These are phyloP conservation scores for Dasypogon diadema DNA, from an alignment of 2,888 invertebrate species.

Conservation along the genomic window DNA sequence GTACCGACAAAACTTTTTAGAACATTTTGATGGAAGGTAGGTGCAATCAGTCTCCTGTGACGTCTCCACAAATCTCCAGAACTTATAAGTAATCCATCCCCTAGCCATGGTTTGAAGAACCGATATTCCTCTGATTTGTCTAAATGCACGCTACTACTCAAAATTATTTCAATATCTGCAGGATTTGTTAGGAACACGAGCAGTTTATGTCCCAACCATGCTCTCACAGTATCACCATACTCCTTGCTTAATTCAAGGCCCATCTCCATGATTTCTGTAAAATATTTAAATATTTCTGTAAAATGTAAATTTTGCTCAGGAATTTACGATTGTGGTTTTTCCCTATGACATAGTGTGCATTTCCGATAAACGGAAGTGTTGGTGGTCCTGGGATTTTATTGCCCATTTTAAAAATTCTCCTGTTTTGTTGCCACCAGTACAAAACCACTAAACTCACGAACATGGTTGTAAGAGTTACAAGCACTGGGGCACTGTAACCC, in stretches of 20 bases:
- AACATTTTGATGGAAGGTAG: slow-evolving; percentile 86
- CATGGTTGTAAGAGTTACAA: slow-evolving; percentile 8
- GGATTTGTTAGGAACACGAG: slow-evolving; percentile 78
- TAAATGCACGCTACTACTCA: slow-evolving; percentile 80
- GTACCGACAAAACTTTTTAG: slow-evolving; percentile 82
- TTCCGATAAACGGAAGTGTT: slow-evolving; percentile 77
- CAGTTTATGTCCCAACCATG: slow-evolving; percentile 79
- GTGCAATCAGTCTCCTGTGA: slow-evolving; percentile 85
- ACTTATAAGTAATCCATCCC: slow-evolving; percentile 82
- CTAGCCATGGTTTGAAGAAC: slow-evolving; percentile 85
- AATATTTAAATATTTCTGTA: background rate
- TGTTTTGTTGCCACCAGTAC: slow-evolving; percentile 69
- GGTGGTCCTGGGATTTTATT: slow-evolving; percentile 78
- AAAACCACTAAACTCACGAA: slow-evolving; percentile 25
- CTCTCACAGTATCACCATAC: slow-evolving; percentile 71
- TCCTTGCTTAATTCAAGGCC: slow-evolving; percentile 70
- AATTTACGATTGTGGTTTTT: slow-evolving; percentile 74
- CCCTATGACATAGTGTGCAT: slow-evolving; percentile 76
- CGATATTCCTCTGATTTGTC: slow-evolving; percentile 80
- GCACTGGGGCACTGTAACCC: slow-evolving; percentile 9
- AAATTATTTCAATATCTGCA: slow-evolving; percentile 78
- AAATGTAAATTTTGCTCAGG: background rate
- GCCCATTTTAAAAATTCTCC: slow-evolving; percentile 72
- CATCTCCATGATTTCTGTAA: slow-evolving; percentile 71
- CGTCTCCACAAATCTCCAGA: slow-evolving; percentile 83